phyloP scores from a whole-genome alignment of 2,797 vertebrate species.

The Catamblyrhynchus diadema region DNA sequence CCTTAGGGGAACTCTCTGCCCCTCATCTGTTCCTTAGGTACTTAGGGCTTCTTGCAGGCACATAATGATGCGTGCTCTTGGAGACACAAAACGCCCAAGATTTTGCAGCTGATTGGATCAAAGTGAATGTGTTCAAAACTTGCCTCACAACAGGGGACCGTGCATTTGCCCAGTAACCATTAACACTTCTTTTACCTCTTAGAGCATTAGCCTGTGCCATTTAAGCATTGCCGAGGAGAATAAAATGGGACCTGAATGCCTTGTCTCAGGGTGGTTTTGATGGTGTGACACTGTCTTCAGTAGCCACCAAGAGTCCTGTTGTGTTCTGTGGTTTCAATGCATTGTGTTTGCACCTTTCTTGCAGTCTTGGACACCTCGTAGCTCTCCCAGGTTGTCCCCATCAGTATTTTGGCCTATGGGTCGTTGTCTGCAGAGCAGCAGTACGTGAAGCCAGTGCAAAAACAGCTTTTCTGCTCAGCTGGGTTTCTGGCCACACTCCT shows the following conservation, averaged over 20 bases:
- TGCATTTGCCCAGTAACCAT: background rate
- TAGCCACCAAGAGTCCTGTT: background rate
- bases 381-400: background rate
- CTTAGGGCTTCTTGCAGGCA: background rate
- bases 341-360: background rate
- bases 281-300: background rate
- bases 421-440: background rate
- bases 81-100: background rate
- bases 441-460: background rate
- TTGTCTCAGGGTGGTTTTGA: background rate
- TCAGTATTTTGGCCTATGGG: background rate
- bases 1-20: background rate
- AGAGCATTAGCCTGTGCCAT: background rate
- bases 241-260: background rate
- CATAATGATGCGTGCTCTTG: background rate
- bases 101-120: background rate
- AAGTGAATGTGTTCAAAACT: background rate
- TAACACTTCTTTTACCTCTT: background rate
- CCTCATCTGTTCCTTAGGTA: background rate
- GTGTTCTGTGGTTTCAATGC: background rate
- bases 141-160: fast-evolving
- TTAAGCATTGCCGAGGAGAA: background rate
- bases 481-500: background rate
- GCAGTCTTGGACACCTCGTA: fast-evolving
- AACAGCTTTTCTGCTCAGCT: background rate